A percentile compares a stretch with the other conserved stretches of the same genome.
phyloP scores from a whole-genome alignment of 2,797 vertebrate genomes.

The Cyclura pinguis region DNA sequence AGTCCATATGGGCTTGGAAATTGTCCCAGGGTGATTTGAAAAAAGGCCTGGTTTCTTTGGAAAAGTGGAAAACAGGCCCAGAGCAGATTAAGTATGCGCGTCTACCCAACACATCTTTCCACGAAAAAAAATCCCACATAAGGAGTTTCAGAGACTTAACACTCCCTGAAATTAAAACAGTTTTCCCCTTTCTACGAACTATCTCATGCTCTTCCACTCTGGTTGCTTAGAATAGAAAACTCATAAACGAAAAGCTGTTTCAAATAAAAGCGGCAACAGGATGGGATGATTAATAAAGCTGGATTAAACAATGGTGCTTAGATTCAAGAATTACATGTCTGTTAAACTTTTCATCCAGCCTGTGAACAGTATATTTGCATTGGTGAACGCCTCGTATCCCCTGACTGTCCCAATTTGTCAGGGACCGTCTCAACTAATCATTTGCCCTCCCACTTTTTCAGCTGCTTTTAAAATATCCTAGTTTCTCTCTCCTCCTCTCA shows the following conservation, averaged over 20 bases:
- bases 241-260: background rate
- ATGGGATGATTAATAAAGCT: background rate
- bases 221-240: background rate
- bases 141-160: slow-evolving; percentile 8
- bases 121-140: slow-evolving; percentile 13
- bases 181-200: background rate
- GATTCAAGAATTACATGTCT: background rate
- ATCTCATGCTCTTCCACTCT: background rate
- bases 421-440: too few relatives aligned
- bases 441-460: too few relatives aligned
- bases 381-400: too few relatives aligned
- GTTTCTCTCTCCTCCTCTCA: too few relatives aligned
- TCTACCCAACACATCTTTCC: slow-evolving; percentile 1
- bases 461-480: too few relatives aligned
- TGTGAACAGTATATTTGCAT: background rate
- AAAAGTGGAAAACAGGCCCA: background rate
- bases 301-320: background rate
- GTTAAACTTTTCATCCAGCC: background rate
- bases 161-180: slow-evolving; percentile 44
- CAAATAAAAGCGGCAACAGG: background rate
- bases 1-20: slow-evolving; percentile 14
- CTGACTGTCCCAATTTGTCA: too few relatives aligned
- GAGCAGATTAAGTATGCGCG: background rate
- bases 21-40: background rate
- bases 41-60: background rate